Conservation (phyloP, 2,888 invertebrate species). For the Trachelus iudaicus region DNA sequence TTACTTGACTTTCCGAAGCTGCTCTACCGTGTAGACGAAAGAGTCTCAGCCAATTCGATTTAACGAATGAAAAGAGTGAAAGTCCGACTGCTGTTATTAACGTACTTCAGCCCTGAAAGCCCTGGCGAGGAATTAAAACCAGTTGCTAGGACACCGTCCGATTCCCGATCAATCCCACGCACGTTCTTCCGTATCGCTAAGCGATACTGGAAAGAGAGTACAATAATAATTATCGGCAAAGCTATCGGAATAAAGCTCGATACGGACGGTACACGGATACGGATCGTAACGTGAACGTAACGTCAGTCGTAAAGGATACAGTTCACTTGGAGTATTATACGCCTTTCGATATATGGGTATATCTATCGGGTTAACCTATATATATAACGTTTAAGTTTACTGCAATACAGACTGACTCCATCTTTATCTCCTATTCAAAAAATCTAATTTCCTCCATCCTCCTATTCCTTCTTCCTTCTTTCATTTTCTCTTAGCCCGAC, state of each 20-base stretch:
- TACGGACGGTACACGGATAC: no score
- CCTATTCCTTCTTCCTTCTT: neutral
- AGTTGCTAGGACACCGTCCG: neutral
- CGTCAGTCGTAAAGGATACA: neutral
- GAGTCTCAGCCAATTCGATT: no score
- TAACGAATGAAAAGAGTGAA: no score
- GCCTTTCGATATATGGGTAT: neutral
- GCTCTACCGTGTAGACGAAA: no score
- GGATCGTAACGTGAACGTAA: neutral
- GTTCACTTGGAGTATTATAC: neutral
- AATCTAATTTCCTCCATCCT: neutral
- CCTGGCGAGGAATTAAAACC: neutral
- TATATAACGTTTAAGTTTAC: neutral
- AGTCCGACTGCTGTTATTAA: neutral
- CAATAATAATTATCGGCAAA: neutral
- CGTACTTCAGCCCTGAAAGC: no score
- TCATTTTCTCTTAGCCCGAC: neutral
- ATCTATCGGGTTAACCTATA: neutral
- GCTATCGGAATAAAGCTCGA: neutral
- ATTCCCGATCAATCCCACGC: neutral
- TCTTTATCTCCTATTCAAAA: neutral
- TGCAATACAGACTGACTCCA: neutral
- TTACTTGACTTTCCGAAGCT: no score
- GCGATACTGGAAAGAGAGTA: neutral
- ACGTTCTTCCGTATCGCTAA: neutral